Evolutionary conservation across 1,140 invertebrate species (phyloP), one percentile per base, ranked within the genome.

Genomic region (Achroia grisella): DNA sequence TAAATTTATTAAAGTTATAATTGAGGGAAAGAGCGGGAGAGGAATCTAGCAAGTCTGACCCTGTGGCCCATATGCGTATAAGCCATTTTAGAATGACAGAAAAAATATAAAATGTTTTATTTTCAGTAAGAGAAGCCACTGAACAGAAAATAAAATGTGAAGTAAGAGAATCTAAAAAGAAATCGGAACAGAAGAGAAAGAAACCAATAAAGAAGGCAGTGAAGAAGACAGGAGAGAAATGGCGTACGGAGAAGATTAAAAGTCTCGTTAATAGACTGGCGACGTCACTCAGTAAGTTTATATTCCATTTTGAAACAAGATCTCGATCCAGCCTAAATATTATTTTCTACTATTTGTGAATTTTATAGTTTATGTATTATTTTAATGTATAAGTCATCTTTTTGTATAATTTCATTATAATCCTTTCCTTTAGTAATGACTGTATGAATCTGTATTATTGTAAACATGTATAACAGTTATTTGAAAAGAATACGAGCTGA

Each of bases 231-330:
- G 10, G 42, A 39, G 2, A 11, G 9, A 15, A 36, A 36, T 56
- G 54, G 62, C 51, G 39, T 13, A 11, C 39, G 0, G 42, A 53
- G 10, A 57, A 50, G 17, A 54, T 60, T 28, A 64, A 57, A 28
- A 41, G 37, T 6, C 13, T 59, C 1, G 58, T 59, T 10, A 49
- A 46, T 2, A 42, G 58, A 17, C 28, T 62, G 2, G 42, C 52
- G 31, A 52, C 45, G 28, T 54, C 56, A n/a, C 42, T 63, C 4
- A 52, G 52, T 56, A 40, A 37, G 52, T 56, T 11, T 4, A 29
- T 29, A 29, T 6, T 6, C 5, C 10, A 6, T 29, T 29, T 29
- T 6, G 10, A 29, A n/a, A n/a, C n/a, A n/a, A n/a, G n/a, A n/a
- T n/a, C n/a, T n/a, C n/a, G n/a, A n/a, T n/a, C n/a, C n/a, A n/a